Evolutionary conservation across 2,113 vertebrate species (phyloP).

Genomic region (Pandion haliaetus): DNA sequence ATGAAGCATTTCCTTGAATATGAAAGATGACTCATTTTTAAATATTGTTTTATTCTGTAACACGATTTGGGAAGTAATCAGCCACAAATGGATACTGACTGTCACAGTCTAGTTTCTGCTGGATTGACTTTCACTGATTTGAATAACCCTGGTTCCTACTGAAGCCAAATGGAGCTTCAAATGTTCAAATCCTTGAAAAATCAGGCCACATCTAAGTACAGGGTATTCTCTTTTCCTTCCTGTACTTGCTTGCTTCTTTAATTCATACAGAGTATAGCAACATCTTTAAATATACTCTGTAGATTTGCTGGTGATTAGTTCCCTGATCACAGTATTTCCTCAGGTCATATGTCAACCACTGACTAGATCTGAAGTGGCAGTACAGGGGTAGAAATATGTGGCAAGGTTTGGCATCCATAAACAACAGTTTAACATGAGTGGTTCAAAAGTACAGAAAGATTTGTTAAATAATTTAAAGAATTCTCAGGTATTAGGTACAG

Average conservation of each 20-base stretch:
- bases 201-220: neutral
- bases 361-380: neutral
- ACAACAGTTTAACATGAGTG: neutral
- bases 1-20: neutral
- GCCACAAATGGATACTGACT: neutral
- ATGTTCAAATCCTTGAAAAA: neutral
- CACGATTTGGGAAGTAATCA: neutral
- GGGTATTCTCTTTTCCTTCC: neutral
- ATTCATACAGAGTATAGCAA: neutral
- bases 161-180: neutral
- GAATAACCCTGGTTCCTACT: neutral
- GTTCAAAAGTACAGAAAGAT: neutral
- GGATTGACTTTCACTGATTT: neutral
- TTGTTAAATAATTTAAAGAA: neutral
- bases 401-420: neutral
- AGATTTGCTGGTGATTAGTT: neutral
- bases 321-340: neutral
- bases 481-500: neutral
- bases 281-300: neutral
- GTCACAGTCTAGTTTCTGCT: neutral
- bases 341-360: neutral
- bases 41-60: constrained; percentile 1
- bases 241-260: neutral
- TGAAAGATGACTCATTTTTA: neutral
- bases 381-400: neutral